Evolutionary conservation across 2,888 invertebrate genomes (phyloP).

Genomic region (Temnothorax unifasciatus): DNA sequence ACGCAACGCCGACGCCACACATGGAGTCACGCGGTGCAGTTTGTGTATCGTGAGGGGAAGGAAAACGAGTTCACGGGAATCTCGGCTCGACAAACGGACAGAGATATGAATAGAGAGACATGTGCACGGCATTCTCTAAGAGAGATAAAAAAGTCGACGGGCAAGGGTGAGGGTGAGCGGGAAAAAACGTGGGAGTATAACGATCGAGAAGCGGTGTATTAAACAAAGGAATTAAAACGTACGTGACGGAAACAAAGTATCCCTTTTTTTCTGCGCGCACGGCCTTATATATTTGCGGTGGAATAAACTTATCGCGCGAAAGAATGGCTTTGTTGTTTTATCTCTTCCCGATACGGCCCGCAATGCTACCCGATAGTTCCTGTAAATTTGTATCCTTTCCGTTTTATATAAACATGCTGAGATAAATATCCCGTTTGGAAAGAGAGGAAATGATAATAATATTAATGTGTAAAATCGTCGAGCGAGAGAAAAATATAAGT

Average conservation of each 20-base stretch:
- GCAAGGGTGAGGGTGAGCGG: not conserved
- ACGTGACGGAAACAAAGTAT: conserved; percentile 39
- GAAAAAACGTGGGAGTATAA: conserved; percentile 66
- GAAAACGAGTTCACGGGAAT: conserved; percentile 58
- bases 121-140: conserved; percentile 53
- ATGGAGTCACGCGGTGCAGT: conserved; percentile 59
- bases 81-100: conserved; percentile 43
- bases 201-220: conserved; percentile 41
- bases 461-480: conserved; percentile 4
- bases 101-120: conserved; percentile 47
- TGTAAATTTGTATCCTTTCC: not conserved
- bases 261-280: not conserved
- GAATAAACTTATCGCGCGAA: conserved; percentile 37
- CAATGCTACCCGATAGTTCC: not conserved
- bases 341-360: conserved; percentile 1
- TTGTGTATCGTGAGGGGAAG: conserved; percentile 20
- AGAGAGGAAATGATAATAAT: not conserved
- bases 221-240: conserved; percentile 56
- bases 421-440: not conserved
- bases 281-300: not conserved
- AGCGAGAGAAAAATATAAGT: not conserved
- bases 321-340: conserved; percentile 24
- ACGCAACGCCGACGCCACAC: conserved; percentile 65
- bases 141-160: conserved; percentile 19
- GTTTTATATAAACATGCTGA: not conserved